Evolutionary conservation across 2,113 vertebrate species (phyloP).

Genomic region (Willisornis vidua): DNA sequence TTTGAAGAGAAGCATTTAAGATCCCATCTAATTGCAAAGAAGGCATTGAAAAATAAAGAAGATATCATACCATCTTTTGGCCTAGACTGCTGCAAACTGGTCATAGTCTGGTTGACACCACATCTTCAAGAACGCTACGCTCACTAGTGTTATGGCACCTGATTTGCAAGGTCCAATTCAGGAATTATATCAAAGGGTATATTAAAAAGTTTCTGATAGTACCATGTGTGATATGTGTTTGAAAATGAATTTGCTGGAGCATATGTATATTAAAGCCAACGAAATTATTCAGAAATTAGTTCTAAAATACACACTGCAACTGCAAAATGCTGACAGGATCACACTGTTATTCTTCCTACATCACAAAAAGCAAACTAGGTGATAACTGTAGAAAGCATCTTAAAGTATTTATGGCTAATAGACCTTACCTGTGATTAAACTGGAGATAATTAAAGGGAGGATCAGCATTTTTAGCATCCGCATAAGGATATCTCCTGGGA

Average conservation of each 20-base stretch:
- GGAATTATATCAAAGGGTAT: background rate
- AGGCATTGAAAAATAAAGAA: background rate
- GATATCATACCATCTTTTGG: background rate
- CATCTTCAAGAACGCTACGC: background rate
- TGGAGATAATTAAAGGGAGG: slow-evolving; percentile 97
- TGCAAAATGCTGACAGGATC: background rate
- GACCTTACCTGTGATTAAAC: slow-evolving; percentile 94
- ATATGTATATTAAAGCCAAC: background rate
- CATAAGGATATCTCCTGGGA: slow-evolving; percentile 98
- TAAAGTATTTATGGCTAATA: slow-evolving; percentile 35
- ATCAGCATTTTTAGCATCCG: slow-evolving; percentile 99
- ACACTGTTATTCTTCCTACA: background rate
- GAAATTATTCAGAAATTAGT: background rate
- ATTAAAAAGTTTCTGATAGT: background rate
- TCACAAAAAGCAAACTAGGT: slow-evolving; percentile 2
- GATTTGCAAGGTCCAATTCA: background rate
- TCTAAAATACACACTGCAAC: background rate
- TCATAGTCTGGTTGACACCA: background rate
- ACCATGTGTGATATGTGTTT: background rate
- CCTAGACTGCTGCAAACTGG: background rate
- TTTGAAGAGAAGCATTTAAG: background rate
- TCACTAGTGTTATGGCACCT: background rate
- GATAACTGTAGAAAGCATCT: slow-evolving; percentile 18
- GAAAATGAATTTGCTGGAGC: background rate
- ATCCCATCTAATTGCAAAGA: background rate